A percentile compares a stretch with the other conserved stretches of the same genome.
These are phyloP conservation scores for Orthonychiurus folsomi DNA, from an alignment of 2,888 invertebrate species.

Conservation along the genomic window DNA sequence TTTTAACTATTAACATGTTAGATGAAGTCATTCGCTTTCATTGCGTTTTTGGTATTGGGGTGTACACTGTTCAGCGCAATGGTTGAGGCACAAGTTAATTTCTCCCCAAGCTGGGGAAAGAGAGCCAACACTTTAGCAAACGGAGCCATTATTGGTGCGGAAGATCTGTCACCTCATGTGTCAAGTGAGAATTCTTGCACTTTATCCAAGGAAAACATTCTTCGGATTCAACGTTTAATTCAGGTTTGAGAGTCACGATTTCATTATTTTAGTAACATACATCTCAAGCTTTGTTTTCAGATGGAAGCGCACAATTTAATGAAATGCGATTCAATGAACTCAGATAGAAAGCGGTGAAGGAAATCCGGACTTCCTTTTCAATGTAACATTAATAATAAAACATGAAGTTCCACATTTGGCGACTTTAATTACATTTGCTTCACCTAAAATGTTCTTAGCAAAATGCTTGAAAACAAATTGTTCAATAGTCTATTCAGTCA, in stretches of 20 bases:
- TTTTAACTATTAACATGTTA: too few species aligned
- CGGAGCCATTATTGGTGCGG: slow-evolving; percentile 17
- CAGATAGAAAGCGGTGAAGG: slow-evolving; percentile 13
- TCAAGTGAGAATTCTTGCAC: slow-evolving; percentile 24
- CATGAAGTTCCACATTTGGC: too few species aligned
- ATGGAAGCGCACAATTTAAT: slow-evolving; percentile 23
- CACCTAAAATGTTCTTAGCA: too few species aligned
- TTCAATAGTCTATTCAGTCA: too few species aligned
- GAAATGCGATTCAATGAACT: slow-evolving; percentile 16
- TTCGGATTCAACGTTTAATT: slow-evolving; percentile 33
- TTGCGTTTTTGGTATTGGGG: not conserved
- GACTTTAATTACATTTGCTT: too few species aligned
- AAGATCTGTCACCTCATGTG: slow-evolving; percentile 16
- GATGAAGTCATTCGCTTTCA: not conserved
- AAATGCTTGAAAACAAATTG: too few species aligned
- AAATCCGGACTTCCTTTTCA: slow-evolving; percentile 10
- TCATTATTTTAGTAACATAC: slow-evolving; percentile 5
- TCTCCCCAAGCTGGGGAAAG: slow-evolving; percentile 53
- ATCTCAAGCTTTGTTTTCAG: slow-evolving; percentile 10
- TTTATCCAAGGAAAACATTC: slow-evolving; percentile 30
- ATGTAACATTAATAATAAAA: too few species aligned
- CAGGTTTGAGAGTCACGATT: slow-evolving; percentile 56
- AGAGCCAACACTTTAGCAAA: slow-evolving; percentile 8
- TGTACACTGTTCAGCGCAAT: slow-evolving; percentile 9
- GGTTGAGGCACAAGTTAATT: slow-evolving; percentile 49